Evolutionary conservation across 2,888 invertebrate species (phyloP).

Genomic region (Dasysyrphus tricinctus): DNA sequence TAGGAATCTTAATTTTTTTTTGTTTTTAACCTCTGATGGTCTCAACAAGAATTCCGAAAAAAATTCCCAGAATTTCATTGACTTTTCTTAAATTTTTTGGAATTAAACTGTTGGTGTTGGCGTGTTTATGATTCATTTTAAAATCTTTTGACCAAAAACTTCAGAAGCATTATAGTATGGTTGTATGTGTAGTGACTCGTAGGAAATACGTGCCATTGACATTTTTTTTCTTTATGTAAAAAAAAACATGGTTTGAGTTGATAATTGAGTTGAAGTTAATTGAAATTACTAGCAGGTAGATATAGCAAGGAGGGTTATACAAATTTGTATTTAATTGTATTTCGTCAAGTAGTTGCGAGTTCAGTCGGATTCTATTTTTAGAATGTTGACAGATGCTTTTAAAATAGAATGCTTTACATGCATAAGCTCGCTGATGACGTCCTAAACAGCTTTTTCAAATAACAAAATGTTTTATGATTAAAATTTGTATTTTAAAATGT

Average conservation of each 20-base stretch:
- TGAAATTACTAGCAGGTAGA: constrained; percentile 47
- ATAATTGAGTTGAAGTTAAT: constrained; percentile 34
- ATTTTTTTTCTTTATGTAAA: constrained; percentile 20
- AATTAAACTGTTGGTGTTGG: constrained; percentile 8
- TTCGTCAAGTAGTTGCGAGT: background rate
- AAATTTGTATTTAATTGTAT: constrained; percentile 21
- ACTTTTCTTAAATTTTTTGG: constrained; percentile 24
- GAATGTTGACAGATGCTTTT: constrained; percentile 11
- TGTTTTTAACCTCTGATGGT: background rate
- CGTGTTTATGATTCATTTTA: constrained; percentile 40
- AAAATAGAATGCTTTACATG: background rate
- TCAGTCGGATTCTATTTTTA: constrained; percentile 37
- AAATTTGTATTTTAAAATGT: too few species aligned
- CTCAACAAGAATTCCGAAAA: constrained; percentile 12
- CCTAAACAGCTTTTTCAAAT: too few species aligned
- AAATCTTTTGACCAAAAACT: constrained; percentile 45
- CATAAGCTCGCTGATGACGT: too few species aligned
- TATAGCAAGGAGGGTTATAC: constrained; percentile 26
- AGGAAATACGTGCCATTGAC: constrained; percentile 70
- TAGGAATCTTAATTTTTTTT: constrained; percentile 13
- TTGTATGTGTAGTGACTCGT: background rate
- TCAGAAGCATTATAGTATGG: constrained; percentile 37
- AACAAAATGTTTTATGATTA: too few species aligned
- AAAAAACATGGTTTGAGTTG: constrained; percentile 51
- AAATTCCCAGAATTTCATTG: constrained; percentile 43